Evolutionary conservation across 2,797 vertebrate genomes (phyloP).

Genomic region (Malacoraja senta): DNA sequence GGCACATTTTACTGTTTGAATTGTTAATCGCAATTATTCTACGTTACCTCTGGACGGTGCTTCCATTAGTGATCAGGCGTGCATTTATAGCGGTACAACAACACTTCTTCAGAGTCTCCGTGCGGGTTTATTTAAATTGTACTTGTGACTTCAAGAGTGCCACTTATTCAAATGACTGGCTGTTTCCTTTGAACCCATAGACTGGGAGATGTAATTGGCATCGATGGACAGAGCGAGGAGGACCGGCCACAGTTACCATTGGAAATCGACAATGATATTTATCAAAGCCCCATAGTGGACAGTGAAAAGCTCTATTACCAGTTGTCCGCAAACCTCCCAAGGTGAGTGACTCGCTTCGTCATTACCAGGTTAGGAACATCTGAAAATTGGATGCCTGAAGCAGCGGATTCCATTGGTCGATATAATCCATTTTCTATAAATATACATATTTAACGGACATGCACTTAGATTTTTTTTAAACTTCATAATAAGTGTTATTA

Average conservation of each 20-base stretch:
- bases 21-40: no score
- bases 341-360: constrained; percentile 49
- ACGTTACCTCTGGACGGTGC: no score
- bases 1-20: not conserved
- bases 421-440: no score
- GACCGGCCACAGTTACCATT: constrained; percentile 54
- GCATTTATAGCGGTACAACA: no score
- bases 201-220: constrained; percentile 56
- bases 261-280: constrained; percentile 57
- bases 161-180: not conserved
- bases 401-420: no score
- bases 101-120: no score
- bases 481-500: no score
- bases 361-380: no score
- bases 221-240: constrained; percentile 59
- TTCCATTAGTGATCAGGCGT: not conserved
- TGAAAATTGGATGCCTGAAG: no score
- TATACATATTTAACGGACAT: no score
- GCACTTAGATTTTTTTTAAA: no score
- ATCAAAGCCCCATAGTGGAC: constrained; percentile 58
- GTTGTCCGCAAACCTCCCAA: constrained; percentile 56
- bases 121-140: no score
- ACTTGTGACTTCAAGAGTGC: not conserved
- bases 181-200: constrained; percentile 44
- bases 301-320: constrained; percentile 63